Evolutionary conservation across 92 coral and sea anemone genomes (phyloP).

Genomic region (Pocillopora grandis): DNA sequence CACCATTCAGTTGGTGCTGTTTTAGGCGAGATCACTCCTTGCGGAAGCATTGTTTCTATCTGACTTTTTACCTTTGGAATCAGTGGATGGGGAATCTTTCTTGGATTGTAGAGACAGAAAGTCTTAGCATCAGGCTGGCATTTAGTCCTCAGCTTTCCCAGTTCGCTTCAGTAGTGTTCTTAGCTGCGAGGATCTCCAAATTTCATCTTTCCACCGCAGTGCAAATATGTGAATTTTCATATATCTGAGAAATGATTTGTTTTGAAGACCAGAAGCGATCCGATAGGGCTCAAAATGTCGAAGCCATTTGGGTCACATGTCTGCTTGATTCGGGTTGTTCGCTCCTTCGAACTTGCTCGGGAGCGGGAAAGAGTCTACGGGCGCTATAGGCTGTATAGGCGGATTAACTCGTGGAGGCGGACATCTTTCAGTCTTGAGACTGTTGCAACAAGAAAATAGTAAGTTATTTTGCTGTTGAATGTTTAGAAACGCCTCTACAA

Average conservation of each 20-base stretch:
- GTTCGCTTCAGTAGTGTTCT: no score
- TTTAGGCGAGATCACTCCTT: conserved; percentile 57
- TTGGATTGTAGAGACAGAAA: neutral
- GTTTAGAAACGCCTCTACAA: conserved; percentile 2
- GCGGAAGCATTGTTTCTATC: conserved; percentile 51
- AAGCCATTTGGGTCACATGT: conserved; percentile 31
- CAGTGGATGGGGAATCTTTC: conserved; percentile 50
- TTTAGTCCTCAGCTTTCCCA: no score
- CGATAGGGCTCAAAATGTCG: conserved; percentile 26
- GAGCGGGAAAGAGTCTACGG: neutral
- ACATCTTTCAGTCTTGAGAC: neutral
- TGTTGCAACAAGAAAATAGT: conserved; percentile 22
- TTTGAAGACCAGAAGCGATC: no score
- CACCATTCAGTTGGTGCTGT: conserved; percentile 64
- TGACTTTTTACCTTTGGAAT: conserved; percentile 47
- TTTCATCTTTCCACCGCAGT: no score
- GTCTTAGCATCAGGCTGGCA: no score
- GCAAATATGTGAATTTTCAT: no score
- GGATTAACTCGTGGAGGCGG: neutral
- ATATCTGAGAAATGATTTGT: no score
- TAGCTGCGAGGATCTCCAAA: no score
- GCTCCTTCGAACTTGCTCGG: neutral
- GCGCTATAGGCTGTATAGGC: no score
- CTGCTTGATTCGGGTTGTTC: neutral
- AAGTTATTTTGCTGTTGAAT: neutral